These are phyloP conservation scores for Caenorhabditis sulstoni DNA, from an alignment of 2,888 invertebrate species.

Conservation along the genomic window DNA sequence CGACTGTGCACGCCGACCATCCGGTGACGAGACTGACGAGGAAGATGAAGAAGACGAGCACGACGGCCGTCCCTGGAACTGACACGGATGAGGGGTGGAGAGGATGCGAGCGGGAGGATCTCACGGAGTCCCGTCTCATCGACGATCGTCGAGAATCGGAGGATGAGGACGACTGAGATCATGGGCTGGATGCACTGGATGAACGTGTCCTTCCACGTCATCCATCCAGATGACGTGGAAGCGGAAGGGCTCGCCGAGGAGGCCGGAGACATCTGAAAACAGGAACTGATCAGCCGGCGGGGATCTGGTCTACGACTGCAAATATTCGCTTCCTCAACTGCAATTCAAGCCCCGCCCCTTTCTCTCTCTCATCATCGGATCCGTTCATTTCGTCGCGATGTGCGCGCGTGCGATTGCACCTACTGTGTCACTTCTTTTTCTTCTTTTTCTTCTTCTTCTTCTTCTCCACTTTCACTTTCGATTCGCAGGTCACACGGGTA, in stretches of 20 bases:
- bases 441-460: constrained; percentile 3
- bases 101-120: not conserved
- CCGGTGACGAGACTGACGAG: constrained; percentile 49
- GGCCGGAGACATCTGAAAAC: no score
- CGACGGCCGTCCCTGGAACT: no score
- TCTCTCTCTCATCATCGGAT: constrained; percentile 3
- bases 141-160: constrained; percentile 54
- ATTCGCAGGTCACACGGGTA: constrained; percentile 1
- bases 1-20: constrained; percentile 56
- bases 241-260: constrained; percentile 1
- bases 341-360: no score
- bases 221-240: constrained; percentile 37
- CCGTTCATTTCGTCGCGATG: no score
- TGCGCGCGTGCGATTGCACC: not conserved
- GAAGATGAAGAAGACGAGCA: constrained; percentile 49
- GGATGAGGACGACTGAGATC: constrained; percentile 53
- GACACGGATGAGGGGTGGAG: no score
- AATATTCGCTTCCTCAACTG: no score
- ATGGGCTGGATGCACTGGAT: constrained; percentile 56
- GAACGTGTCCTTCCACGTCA: constrained; percentile 58
- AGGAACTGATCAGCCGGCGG: no score
- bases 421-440: not conserved
- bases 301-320: no score
- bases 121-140: constrained; percentile 57
- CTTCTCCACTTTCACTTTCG: not conserved